Percentiles rank a stretch among this genome's conserved stretches.
These are phyloP conservation scores for Anthophora plumipes DNA, from an alignment of 2,888 invertebrate species.

Conservation along the genomic window DNA sequence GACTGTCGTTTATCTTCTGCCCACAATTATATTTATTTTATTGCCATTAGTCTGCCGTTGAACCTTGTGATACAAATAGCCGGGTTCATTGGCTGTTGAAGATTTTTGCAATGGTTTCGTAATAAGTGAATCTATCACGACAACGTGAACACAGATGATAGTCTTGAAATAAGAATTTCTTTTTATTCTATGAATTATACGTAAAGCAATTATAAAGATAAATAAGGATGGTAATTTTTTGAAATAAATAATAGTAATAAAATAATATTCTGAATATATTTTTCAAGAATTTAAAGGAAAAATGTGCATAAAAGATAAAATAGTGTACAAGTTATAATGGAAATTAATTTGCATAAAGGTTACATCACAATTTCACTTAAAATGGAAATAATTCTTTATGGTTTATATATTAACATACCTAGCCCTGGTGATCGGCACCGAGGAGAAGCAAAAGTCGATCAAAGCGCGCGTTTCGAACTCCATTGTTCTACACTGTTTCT, in stretches of 20 bases:
- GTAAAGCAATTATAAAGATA: not conserved
- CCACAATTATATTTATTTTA: not conserved
- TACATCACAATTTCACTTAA: not conserved
- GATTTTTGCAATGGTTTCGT: not conserved
- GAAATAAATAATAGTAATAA: no score
- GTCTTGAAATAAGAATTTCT: not conserved
- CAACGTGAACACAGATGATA: not conserved
- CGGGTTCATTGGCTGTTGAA: not conserved
- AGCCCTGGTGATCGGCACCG: conserved; percentile 75
- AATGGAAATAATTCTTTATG: not conserved
- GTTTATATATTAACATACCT: conserved; percentile 71
- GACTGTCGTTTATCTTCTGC: not conserved
- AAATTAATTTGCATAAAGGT: not conserved
- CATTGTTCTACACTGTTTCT: conserved; percentile 64
- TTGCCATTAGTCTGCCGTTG: not conserved
- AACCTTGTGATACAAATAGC: not conserved
- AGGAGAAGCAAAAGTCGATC: conserved; percentile 78
- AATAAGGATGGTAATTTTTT: no score
- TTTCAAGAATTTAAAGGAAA: no score
- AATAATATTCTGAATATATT: no score
- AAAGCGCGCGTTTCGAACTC: conserved; percentile 79
- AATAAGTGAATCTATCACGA: not conserved
- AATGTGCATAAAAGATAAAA: not conserved
- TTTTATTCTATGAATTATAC: not conserved
- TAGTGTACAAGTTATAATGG: not conserved